These are phyloP conservation scores for Amphimedon queenslandica DNA, from an alignment of 37 sponge, comb jelly and placozoan species.

Conservation along the genomic window DNA sequence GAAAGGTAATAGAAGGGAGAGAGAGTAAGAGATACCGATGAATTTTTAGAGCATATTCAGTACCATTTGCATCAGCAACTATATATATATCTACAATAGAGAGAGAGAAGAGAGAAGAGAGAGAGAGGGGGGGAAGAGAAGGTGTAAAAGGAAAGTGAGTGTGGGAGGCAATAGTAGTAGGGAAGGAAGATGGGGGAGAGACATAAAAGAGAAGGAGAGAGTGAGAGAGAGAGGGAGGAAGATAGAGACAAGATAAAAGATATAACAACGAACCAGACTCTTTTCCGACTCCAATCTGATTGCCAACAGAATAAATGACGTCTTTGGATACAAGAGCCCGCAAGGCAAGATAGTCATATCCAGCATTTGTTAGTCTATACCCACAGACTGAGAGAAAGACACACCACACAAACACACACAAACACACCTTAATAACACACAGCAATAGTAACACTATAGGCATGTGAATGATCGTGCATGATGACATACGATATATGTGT, in stretches of 20 bases:
- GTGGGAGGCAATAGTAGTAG: background rate
- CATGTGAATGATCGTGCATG: background rate
- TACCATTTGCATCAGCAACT: slow-evolving; percentile 73
- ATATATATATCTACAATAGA: slow-evolving; percentile 82
- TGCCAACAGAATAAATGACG: slow-evolving; percentile 85
- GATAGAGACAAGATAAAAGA: background rate
- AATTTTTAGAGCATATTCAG: slow-evolving; percentile 85
- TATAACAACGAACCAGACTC: slow-evolving; percentile 74
- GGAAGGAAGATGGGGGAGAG: background rate
- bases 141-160: background rate
- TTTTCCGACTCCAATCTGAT: slow-evolving; percentile 98
- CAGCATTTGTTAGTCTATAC: slow-evolving; percentile 92
- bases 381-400: slow-evolving; percentile 60
- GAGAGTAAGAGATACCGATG: slow-evolving; percentile 56
- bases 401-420: too few species aligned
- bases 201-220: background rate
- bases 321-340: slow-evolving; percentile 71
- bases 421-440: too few species aligned
- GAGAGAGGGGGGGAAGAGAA: background rate
- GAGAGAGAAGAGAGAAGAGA: too few species aligned
- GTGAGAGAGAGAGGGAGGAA: background rate
- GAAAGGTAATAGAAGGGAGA: background rate
- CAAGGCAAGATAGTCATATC: slow-evolving; percentile 98
- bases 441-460: too few species aligned
- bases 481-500: too few species aligned